Conservation (phyloP, 2,888 invertebrate species). For the Hyppa rectilinea region DNA sequence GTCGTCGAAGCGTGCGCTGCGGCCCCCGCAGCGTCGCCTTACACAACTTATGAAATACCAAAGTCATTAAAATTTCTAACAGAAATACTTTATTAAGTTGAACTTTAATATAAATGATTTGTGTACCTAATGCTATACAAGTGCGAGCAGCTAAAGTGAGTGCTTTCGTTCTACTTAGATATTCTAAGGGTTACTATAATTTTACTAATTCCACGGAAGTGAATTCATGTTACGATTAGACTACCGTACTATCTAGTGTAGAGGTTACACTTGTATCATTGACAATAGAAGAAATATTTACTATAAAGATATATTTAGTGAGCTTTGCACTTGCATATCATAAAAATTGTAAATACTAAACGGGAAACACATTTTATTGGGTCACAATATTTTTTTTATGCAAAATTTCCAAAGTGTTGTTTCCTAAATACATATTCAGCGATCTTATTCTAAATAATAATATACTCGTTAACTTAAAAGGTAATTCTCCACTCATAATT, state of each 20-base stretch:
- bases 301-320: slow-evolving; percentile 83
- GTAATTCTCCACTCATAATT: slow-evolving; percentile 47
- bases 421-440: slow-evolving; percentile 58
- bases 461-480: slow-evolving; percentile 62
- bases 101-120: slow-evolving; percentile 85
- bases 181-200: slow-evolving; percentile 79
- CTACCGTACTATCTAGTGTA: slow-evolving; percentile 80
- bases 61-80: slow-evolving; percentile 89
- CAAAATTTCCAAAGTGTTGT: slow-evolving; percentile 48
- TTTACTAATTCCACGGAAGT: slow-evolving; percentile 74
- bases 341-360: slow-evolving; percentile 86
- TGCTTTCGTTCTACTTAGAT: slow-evolving; percentile 83
- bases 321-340: slow-evolving; percentile 91
- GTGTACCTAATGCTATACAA: slow-evolving; percentile 87
- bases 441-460: slow-evolving; percentile 56
- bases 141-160: slow-evolving; percentile 88
- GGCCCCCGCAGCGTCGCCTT: slow-evolving; percentile 45
- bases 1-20: slow-evolving; percentile 55
- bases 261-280: slow-evolving; percentile 77
- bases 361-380: slow-evolving; percentile 76
- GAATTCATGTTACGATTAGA: slow-evolving; percentile 72
- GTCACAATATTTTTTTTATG: slow-evolving; percentile 62
- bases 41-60: slow-evolving; percentile 85
- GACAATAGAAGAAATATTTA: slow-evolving; percentile 78
- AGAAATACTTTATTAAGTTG: slow-evolving; percentile 85